Evolutionary conservation across 2,113 vertebrate genomes (phyloP).

Genomic region (Odocoileus hemionus): DNA sequence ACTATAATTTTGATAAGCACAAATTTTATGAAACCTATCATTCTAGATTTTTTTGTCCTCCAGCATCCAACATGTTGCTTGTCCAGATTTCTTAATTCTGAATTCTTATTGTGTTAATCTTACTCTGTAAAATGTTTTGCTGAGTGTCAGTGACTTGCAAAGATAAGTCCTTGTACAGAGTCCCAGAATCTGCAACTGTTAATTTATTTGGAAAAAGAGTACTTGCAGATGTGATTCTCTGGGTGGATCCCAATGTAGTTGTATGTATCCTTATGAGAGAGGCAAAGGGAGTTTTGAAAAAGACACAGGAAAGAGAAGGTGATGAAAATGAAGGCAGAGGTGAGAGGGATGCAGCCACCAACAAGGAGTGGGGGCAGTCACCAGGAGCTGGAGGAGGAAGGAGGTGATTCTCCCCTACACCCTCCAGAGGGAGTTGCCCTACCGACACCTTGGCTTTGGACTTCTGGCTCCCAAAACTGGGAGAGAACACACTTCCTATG

Average conservation of each 20-base stretch:
- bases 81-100: neutral
- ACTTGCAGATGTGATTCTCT: neutral
- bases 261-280: neutral
- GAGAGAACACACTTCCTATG: neutral
- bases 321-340: neutral
- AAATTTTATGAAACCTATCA: neutral
- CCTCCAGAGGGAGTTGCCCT: neutral
- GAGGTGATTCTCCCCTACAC: neutral
- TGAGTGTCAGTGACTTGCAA: neutral
- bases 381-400: accelerated
- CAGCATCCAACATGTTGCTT: neutral
- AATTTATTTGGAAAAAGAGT: neutral
- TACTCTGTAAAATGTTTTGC: neutral
- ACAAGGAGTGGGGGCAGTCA: neutral
- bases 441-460: neutral
- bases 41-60: neutral
- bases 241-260: neutral
- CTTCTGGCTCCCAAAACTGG: neutral
- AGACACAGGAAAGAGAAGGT: neutral
- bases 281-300: neutral
- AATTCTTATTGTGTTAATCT: neutral
- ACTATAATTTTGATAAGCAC: neutral
- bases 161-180: neutral
- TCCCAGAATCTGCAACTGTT: neutral
- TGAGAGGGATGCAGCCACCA: neutral